These are phyloP conservation scores for Bos taurus DNA, from an alignment of 2,113 vertebrate genomes.

Conservation along the genomic window DNA sequence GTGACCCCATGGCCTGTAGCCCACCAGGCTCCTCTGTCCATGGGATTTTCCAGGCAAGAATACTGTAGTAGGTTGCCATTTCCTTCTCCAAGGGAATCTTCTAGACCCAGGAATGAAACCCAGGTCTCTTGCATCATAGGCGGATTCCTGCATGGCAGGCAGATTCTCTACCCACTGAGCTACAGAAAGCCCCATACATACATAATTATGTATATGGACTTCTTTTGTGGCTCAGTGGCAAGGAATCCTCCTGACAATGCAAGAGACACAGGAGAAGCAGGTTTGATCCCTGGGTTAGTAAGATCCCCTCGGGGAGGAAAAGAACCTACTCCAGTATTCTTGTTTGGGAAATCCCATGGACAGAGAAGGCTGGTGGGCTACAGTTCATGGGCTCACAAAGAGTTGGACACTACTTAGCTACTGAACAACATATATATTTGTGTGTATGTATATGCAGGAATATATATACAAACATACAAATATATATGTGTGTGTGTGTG, in stretches of 20 bases:
- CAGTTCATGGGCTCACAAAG: neutral
- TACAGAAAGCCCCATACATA: neutral
- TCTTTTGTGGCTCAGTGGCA: neutral
- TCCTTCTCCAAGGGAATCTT: neutral
- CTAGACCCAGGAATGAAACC: neutral
- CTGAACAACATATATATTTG: neutral
- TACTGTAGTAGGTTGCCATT: neutral
- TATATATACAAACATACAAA: neutral
- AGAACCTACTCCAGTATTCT: neutral
- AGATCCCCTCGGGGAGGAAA: neutral
- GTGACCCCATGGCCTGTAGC: neutral
- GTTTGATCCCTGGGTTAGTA: neutral
- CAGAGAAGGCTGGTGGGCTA: neutral
- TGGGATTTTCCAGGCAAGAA: neutral
- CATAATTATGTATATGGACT: neutral
- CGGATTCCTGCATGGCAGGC: neutral
- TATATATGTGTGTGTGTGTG: rapidly evolving
- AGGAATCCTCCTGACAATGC: neutral
- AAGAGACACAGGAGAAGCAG: neutral
- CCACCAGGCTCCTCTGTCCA: neutral
- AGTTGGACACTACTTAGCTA: neutral
- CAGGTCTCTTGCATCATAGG: rapidly evolving
- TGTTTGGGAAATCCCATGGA: neutral
- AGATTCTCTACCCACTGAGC: neutral
- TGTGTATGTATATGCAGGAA: neutral